Evolutionary conservation across 1,140 invertebrate species (phyloP).

Genomic region (Cataglyphis hispanica): DNA sequence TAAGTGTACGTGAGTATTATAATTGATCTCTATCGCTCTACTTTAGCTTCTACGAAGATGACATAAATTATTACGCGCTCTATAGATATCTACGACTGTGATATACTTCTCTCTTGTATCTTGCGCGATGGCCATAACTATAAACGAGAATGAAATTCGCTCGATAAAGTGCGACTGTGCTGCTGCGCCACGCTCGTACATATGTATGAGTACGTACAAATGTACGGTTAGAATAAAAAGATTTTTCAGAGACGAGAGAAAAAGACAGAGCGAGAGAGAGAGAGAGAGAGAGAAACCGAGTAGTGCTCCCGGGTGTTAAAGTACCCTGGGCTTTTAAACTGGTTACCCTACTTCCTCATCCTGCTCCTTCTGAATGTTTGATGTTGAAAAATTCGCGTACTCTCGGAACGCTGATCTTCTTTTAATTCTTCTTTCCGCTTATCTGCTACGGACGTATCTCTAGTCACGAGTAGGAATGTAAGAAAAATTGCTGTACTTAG

Average conservation of each 20-base stretch:
- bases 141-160: slow-evolving; percentile 56
- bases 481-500: slow-evolving; percentile 53
- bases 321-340: slow-evolving; percentile 65
- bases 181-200: background rate
- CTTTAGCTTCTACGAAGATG: slow-evolving; percentile 36
- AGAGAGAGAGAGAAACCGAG: slow-evolving; percentile 21
- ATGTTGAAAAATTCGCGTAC: slow-evolving; percentile 65
- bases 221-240: slow-evolving; percentile 64
- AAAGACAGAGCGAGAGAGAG: too few relatives aligned
- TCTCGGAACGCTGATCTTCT: slow-evolving; percentile 53
- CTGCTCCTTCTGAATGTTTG: slow-evolving; percentile 66
- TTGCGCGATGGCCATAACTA: slow-evolving; percentile 39
- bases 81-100: slow-evolving; percentile 53
- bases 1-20: slow-evolving; percentile 7
- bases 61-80: slow-evolving; percentile 45
- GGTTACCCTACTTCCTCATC: slow-evolving; percentile 60
- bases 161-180: slow-evolving; percentile 44
- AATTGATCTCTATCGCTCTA: slow-evolving; percentile 30
- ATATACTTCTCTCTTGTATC: slow-evolving; percentile 29
- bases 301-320: slow-evolving; percentile 53
- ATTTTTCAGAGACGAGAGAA: slow-evolving; percentile 64
- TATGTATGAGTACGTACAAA: slow-evolving; percentile 53
- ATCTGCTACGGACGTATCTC: slow-evolving; percentile 42
- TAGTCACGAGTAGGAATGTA: slow-evolving; percentile 38
- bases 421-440: slow-evolving; percentile 60